Percentiles rank a stretch among this genome's conserved stretches.
Conservation (phyloP, 2,113 vertebrate genomes). For the Pseudopipra pipra region DNA sequence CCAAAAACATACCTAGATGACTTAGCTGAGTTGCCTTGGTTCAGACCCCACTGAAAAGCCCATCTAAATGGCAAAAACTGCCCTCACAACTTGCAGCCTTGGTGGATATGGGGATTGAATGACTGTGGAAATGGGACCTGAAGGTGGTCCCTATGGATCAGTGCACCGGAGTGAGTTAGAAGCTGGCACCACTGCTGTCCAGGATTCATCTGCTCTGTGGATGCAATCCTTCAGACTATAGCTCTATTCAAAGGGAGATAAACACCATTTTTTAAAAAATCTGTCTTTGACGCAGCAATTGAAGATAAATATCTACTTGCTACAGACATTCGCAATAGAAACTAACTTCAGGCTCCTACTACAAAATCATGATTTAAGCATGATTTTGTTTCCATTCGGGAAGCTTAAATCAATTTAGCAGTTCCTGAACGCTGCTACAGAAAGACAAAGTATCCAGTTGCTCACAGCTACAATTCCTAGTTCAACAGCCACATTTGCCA, state of each 20-base stretch:
- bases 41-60: neutral
- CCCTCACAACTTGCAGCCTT: neutral
- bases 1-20: neutral
- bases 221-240: neutral
- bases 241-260: neutral
- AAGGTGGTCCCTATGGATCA: neutral
- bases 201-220: neutral
- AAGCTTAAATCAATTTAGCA: slow-evolving; percentile 59
- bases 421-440: slow-evolving; percentile 33
- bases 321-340: neutral
- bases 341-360: slow-evolving; percentile 39
- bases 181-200: neutral
- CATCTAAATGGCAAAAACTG: neutral
- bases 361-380: slow-evolving; percentile 41
- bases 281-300: slow-evolving; percentile 8
- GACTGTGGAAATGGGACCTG: neutral
- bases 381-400: slow-evolving; percentile 48
- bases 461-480: neutral
- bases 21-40: neutral
- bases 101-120: neutral
- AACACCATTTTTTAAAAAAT: neutral
- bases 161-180: neutral
- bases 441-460: slow-evolving; percentile 20
- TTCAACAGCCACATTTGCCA: slow-evolving; percentile 3
- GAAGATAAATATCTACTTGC: neutral